Evolutionary conservation across 2,113 vertebrate species (phyloP).

Genomic region (cattle (Bos taurus)): DNA sequence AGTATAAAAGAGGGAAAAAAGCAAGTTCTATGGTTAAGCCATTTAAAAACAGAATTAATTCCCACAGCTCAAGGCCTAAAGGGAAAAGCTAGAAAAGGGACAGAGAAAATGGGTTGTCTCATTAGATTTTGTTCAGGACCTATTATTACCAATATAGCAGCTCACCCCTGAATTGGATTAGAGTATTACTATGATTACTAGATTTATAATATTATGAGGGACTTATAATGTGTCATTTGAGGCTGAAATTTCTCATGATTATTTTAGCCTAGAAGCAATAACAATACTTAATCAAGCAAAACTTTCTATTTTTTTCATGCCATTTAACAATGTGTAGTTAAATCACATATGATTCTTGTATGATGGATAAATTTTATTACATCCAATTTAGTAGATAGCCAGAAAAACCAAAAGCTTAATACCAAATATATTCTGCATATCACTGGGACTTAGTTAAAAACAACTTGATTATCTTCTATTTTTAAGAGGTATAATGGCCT

Average conservation of each 20-base stretch:
- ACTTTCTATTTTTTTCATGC: constrained; percentile 36
- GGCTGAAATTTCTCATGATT: constrained; percentile 55
- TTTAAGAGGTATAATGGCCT: neutral
- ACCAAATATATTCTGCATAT: neutral
- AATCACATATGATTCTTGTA: constrained; percentile 23
- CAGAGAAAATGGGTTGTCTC: constrained; percentile 43
- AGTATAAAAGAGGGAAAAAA: neutral
- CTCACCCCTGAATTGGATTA: constrained; percentile 52
- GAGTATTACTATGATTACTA: constrained; percentile 27
- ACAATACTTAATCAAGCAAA: constrained; percentile 61
- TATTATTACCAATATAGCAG: constrained; percentile 58
- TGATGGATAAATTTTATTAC: constrained; percentile 45
- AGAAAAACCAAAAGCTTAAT: constrained; percentile 1
- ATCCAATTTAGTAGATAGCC: constrained; percentile 13
- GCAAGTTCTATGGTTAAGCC: constrained; percentile 14
- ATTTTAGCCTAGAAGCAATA: constrained; percentile 47
- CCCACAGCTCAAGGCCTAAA: neutral
- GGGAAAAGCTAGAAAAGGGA: constrained; percentile 21
- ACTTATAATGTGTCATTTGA: constrained; percentile 54
- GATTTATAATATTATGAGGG: constrained; percentile 56
- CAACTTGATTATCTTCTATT: neutral
- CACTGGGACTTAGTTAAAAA: neutral
- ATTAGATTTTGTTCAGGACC: constrained; percentile 46
- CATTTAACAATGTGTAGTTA: constrained; percentile 36
- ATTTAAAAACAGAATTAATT: constrained; percentile 64